Evolutionary conservation across 2,888 invertebrate species (phyloP).

Genomic region (Rhagium mordax): DNA sequence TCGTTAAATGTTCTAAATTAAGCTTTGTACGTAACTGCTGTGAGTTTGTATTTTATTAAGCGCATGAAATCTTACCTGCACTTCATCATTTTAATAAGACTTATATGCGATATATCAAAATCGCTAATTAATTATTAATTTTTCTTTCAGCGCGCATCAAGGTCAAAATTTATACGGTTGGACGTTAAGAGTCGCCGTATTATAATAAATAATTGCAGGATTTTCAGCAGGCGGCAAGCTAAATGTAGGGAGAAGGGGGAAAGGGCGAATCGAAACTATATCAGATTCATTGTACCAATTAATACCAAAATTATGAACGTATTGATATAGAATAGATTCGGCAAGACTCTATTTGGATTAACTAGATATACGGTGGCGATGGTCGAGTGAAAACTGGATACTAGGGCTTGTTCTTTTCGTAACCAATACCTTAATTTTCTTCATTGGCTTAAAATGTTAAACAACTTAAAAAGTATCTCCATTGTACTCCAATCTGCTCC

Average conservation of each 20-base stretch:
- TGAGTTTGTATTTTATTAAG: constrained; percentile 32
- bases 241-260: background rate
- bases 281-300: too few species aligned
- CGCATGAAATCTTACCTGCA: constrained; percentile 26
- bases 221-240: background rate
- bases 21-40: constrained; percentile 29
- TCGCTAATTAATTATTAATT: constrained; percentile 7
- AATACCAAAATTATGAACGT: too few species aligned
- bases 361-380: too few species aligned
- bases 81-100: constrained; percentile 37
- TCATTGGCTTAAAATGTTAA: too few species aligned
- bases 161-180: constrained; percentile 10
- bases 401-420: too few species aligned
- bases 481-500: too few species aligned
- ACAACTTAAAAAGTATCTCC: too few species aligned
- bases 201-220: background rate
- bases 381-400: too few species aligned
- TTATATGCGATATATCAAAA: constrained; percentile 16
- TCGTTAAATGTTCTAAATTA: constrained; percentile 44
- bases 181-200: background rate
- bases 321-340: too few species aligned
- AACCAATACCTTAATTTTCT: too few species aligned
- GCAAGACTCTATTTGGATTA: too few species aligned
- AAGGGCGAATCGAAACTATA: too few species aligned
- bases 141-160: background rate